A percentile compares a stretch with the other conserved stretches of the same genome.
phyloP scores from a whole-genome alignment of 2,797 vertebrate species.

The Labeo calbasu region DNA sequence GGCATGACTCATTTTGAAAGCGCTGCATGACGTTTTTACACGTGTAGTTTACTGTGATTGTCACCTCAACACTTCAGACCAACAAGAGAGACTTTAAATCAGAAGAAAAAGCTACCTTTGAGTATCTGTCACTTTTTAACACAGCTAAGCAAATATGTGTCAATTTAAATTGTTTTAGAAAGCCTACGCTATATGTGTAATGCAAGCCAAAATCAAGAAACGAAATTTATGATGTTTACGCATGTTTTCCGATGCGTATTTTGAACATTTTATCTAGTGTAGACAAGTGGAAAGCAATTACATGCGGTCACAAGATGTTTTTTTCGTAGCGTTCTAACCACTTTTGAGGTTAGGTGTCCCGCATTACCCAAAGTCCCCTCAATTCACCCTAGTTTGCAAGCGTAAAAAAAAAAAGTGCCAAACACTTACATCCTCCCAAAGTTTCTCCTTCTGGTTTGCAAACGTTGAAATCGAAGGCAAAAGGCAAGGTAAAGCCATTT shows the following conservation, averaged over 20 bases:
- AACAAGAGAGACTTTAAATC: neutral
- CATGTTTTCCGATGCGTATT: neutral
- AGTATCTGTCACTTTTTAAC: neutral
- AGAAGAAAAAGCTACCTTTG: neutral
- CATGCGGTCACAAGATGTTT: neutral
- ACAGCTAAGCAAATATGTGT: neutral
- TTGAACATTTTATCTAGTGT: neutral
- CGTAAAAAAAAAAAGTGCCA: neutral
- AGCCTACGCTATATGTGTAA: too few species aligned
- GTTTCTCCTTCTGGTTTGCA: conserved; percentile 87
- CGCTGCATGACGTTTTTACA: neutral
- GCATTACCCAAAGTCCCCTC: neutral
- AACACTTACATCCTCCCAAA: conserved; percentile 89
- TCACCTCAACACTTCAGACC: neutral
- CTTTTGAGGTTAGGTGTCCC: neutral
- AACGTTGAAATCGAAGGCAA: conserved; percentile 94
- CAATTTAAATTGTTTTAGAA: too few species aligned
- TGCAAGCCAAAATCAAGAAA: too few species aligned
- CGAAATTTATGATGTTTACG: neutral
- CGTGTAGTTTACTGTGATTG: neutral
- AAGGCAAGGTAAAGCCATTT: conserved; percentile 90
- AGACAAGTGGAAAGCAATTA: neutral
- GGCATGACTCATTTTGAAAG: neutral
- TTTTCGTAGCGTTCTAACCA: neutral
- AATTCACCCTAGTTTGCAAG: neutral